These are phyloP conservation scores for Furcifer pardalis DNA, from an alignment of 2,797 vertebrate genomes.

Conservation along the genomic window DNA sequence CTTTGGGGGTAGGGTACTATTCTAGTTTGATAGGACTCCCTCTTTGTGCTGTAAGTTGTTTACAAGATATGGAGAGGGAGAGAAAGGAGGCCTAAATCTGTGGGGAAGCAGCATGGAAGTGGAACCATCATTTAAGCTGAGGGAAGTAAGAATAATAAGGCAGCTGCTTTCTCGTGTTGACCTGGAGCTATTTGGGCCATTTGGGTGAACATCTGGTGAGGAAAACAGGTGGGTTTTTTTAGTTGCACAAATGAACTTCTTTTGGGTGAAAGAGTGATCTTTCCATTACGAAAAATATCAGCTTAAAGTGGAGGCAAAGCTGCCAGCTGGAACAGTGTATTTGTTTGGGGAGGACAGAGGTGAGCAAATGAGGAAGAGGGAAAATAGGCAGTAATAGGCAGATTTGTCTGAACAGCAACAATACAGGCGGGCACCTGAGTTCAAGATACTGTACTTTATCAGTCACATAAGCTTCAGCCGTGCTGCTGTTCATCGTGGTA, in stretches of 20 bases:
- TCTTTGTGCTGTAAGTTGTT: neutral
- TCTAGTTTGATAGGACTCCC: neutral
- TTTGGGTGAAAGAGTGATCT: neutral
- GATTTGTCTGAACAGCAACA: constrained; percentile 23
- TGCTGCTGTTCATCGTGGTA: neutral
- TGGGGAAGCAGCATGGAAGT: neutral
- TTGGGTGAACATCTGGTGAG: neutral
- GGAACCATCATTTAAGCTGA: neutral
- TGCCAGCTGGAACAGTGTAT: constrained; percentile 24
- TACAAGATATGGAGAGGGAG: neutral
- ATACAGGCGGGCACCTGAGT: constrained; percentile 17
- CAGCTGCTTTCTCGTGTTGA: neutral
- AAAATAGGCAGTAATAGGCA: constrained; percentile 22
- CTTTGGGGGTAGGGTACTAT: neutral
- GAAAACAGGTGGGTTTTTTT: neutral
- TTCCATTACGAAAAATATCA: neutral
- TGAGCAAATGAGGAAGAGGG: neutral
- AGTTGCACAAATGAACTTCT: neutral
- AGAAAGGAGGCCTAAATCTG: no score
- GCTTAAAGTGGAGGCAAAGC: constrained; percentile 13
- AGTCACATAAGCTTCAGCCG: neutral
- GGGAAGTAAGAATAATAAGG: neutral
- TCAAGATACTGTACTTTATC: constrained; percentile 23
- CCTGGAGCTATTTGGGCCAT: neutral
- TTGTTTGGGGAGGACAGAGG: neutral